Evolutionary conservation across 2,113 vertebrate genomes (phyloP), one percentile per base, ranked within the genome.

Genomic region (Pterocles burchelli): DNA sequence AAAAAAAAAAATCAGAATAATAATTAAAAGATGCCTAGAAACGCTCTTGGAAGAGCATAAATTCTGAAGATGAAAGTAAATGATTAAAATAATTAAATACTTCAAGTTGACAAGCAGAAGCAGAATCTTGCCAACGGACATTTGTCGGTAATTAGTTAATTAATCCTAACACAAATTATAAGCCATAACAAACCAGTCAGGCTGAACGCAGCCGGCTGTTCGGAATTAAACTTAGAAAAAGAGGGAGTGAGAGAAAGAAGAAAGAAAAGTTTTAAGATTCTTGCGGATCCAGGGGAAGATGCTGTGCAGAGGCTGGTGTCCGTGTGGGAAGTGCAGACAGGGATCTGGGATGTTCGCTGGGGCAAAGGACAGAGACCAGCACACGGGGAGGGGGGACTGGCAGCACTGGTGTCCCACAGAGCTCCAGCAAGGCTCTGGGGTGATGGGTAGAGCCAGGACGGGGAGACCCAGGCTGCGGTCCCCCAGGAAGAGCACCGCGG

Each of bases 21-120:
- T 98, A 98, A 99, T 99, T 99, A 99, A 99, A 99, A 99, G 99
- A 99, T 99, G 99, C 99, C 99, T 99, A 98, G 98, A 98, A 99
- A 99, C 99, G 97, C 97, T 98, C 98, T 99, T 98, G 98, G 99
- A 99, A 98, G 98, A 99, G 99, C 98, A 99, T 99, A 98, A 98
- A 99, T 98, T 99, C 98, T 99, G 98, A 99, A 99, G 99, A 99
- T 99, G 99, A 99, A 99, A 99, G 99, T 99, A 99, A 99, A 99
- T 99, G 99, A 99, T 99, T 99, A 99, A 99, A 99, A 99, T 99
- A 99, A 99, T 99, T 99, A 99, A 99, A 99, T 99, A 99, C 99
- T 98, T 99, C 98, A 99, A 99, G 99, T 98, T 99, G 99, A 99
- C 99, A 99, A 99, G 99, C 99, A 98, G 98, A 98, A 99, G 99